Conservation (phyloP, 2,888 invertebrate genomes). For the Standfussiana lucernea region DNA sequence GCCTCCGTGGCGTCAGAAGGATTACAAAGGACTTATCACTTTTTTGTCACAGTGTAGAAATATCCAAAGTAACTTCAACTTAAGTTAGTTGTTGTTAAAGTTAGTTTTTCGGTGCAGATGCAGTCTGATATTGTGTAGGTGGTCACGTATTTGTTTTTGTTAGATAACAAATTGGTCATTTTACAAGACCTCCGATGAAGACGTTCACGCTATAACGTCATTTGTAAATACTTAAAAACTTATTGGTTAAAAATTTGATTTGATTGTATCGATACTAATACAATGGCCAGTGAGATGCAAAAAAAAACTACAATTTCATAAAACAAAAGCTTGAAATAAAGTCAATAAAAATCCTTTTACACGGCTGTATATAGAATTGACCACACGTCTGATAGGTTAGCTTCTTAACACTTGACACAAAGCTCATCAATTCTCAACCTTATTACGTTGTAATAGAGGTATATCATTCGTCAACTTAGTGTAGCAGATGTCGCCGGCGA, state of each 20-base stretch:
- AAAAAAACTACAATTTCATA: not conserved
- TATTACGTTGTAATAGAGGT: slow-evolving; percentile 69
- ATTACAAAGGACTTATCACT: slow-evolving; percentile 89
- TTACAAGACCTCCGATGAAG: slow-evolving; percentile 83
- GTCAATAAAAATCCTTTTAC: slow-evolving; percentile 81
- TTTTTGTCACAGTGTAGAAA: slow-evolving; percentile 76
- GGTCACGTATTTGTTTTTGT: slow-evolving; percentile 87
- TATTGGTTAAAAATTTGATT: slow-evolving; percentile 30
- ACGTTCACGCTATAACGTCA: slow-evolving; percentile 68
- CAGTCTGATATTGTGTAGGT: slow-evolving; percentile 77
- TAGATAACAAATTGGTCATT: slow-evolving; percentile 87
- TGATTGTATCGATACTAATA: not conserved
- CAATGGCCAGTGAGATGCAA: not conserved
- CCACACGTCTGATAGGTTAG: slow-evolving; percentile 77
- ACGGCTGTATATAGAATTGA: slow-evolving; percentile 84
- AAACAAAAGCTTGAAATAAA: slow-evolving; percentile 74
- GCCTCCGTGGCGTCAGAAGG: slow-evolving; percentile 88
- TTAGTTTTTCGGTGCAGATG: slow-evolving; percentile 62
- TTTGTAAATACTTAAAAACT: slow-evolving; percentile 51
- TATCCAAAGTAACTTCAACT: slow-evolving; percentile 48
- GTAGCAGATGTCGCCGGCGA: slow-evolving; percentile 86
- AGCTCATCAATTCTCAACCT: slow-evolving; percentile 64
- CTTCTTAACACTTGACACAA: slow-evolving; percentile 57
- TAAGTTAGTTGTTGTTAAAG: slow-evolving; percentile 49
- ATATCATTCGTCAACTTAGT: slow-evolving; percentile 48